A percentile compares a stretch with the other conserved stretches of the same genome.
phyloP scores from a whole-genome alignment of 2,797 vertebrate species.

The Columba guinea region DNA sequence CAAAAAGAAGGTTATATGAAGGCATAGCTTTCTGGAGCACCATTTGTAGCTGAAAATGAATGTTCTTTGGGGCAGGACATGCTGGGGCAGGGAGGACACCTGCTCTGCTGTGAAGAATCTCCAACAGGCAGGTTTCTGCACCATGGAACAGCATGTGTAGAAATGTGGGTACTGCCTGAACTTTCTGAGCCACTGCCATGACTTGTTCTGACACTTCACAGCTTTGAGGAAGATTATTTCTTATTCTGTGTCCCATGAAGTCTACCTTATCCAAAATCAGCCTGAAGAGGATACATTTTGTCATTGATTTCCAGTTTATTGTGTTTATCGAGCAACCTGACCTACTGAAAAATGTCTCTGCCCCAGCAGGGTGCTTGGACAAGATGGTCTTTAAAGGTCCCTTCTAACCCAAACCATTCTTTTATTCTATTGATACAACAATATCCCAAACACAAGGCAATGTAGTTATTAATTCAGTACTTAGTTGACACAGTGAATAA shows the following conservation, averaged over 20 bases:
- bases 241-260: not conserved
- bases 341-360: not conserved
- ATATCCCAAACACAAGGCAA: not conserved
- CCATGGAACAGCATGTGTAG: accelerated
- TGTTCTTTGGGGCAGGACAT: not conserved
- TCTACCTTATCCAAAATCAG: not conserved
- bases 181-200: accelerated
- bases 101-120: not conserved
- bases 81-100: no score
- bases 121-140: not conserved
- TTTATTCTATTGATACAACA: not conserved
- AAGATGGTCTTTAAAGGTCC: no score
- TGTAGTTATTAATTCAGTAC: not conserved
- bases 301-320: not conserved
- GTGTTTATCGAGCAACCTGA: not conserved
- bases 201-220: not conserved
- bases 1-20: not conserved
- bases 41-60: not conserved
- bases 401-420: not conserved
- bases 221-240: not conserved
- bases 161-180: not conserved
- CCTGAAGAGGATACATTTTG: not conserved
- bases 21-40: not conserved
- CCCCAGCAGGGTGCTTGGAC: not conserved
- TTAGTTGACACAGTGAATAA: not conserved